A percentile compares a stretch with the other conserved stretches of the same genome.
Conservation (phyloP, 2,797 vertebrate genomes). For the Lithobates pipiens region DNA sequence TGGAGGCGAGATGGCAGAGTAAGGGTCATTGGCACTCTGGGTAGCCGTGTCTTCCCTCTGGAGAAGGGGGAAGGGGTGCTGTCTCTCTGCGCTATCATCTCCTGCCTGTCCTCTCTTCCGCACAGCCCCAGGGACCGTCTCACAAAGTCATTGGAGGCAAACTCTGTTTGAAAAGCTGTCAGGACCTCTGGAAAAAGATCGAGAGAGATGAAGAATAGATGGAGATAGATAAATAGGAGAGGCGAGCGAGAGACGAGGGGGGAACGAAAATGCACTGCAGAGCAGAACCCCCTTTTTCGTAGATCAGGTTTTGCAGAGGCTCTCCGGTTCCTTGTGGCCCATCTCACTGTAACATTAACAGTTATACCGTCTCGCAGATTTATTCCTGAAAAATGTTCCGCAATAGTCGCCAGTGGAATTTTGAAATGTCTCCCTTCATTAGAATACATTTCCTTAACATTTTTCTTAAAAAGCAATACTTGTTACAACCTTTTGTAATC, state of each 20-base stretch:
- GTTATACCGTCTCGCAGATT: neutral
- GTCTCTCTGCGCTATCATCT: slow-evolving; percentile 33
- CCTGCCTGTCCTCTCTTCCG: slow-evolving; percentile 39
- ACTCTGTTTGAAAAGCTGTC: slow-evolving; percentile 59
- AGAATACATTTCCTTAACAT: too few species aligned
- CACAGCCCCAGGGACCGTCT: slow-evolving; percentile 53
- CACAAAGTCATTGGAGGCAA: slow-evolving; percentile 58
- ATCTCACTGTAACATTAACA: neutral
- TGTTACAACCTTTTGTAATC: too few species aligned
- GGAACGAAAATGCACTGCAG: neutral
- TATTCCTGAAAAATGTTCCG: too few species aligned
- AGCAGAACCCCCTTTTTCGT: too few species aligned
- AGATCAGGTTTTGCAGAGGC: neutral
- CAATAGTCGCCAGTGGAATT: too few species aligned
- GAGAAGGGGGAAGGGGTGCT: slow-evolving; percentile 15
- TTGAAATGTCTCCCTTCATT: too few species aligned
- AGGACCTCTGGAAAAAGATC: slow-evolving; percentile 28
- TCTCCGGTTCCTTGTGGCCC: neutral
- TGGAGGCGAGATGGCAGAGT: neutral
- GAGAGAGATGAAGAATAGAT: neutral
- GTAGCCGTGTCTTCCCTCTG: slow-evolving; percentile 26
- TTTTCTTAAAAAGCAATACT: too few species aligned
- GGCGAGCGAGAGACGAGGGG: neutral
- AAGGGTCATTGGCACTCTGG: slow-evolving; percentile 35
- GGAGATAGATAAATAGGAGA: slow-evolving; percentile 7